Conservation (phyloP, 2,113 vertebrate genomes). For the Syngnathoides biaculeatus region DNA sequence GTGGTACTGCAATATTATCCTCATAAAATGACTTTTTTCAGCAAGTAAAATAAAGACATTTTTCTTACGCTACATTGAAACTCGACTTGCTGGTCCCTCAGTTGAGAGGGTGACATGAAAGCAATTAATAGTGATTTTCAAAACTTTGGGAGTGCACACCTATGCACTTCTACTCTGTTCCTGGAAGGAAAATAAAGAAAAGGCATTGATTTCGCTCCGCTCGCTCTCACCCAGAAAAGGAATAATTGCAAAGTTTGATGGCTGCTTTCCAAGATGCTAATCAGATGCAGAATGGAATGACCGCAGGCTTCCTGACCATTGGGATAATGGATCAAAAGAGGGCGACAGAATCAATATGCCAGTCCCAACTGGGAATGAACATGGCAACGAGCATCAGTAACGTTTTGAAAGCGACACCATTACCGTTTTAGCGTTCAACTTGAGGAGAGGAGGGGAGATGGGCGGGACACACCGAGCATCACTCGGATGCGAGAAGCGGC, state of each 20-base stretch:
- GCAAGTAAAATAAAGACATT: no score
- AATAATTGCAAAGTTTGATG: slow-evolving; percentile 43
- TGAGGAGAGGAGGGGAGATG: not conserved
- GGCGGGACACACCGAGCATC: not conserved
- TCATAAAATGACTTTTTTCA: no score
- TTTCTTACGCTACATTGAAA: no score
- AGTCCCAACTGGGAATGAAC: slow-evolving; percentile 33
- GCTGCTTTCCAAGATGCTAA: slow-evolving; percentile 32
- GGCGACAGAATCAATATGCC: slow-evolving; percentile 50
- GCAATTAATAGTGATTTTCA: no score
- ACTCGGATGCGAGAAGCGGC: not conserved
- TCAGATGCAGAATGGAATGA: slow-evolving; percentile 48
- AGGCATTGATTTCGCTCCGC: not conserved
- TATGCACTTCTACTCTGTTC: no score
- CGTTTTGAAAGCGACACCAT: not conserved
- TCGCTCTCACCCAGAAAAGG: not conserved
- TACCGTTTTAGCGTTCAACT: not conserved
- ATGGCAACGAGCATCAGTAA: not conserved
- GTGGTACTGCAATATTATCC: no score
- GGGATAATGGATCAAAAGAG: slow-evolving; percentile 53
- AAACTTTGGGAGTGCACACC: no score
- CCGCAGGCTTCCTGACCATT: slow-evolving; percentile 45
- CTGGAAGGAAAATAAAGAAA: not conserved
- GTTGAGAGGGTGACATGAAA: no score
- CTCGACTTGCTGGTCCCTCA: no score